phyloP scores from a whole-genome alignment of 2,797 vertebrate species.

The Artibeus lituratus region DNA sequence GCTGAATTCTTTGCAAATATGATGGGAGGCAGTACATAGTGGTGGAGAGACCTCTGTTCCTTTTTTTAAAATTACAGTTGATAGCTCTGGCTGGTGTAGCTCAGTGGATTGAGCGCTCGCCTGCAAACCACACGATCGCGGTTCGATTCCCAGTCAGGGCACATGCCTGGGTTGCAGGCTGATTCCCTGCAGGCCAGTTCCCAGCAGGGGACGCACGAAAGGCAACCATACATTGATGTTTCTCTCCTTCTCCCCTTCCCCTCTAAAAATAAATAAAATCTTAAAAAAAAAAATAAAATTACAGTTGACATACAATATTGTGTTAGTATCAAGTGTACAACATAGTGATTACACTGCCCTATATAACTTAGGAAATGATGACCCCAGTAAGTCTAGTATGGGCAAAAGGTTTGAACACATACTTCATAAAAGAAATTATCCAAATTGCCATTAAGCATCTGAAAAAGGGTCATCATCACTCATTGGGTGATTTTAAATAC shows the following conservation, averaged over 20 bases:
- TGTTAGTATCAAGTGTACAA: background rate
- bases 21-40: background rate
- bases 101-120: too few relatives aligned
- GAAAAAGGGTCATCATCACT: background rate
- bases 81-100: too few relatives aligned
- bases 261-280: too few relatives aligned
- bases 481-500: background rate
- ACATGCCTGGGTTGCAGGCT: too few relatives aligned
- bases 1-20: background rate
- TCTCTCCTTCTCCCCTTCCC: too few relatives aligned
- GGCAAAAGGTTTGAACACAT: background rate
- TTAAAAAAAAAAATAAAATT: too few relatives aligned
- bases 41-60: background rate
- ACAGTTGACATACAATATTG: background rate
- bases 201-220: too few relatives aligned
- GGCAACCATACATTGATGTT: too few relatives aligned
- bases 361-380: background rate
- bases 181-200: too few relatives aligned
- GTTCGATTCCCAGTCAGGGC: too few relatives aligned
- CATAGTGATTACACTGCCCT: background rate
- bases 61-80: background rate
- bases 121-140: too few relatives aligned
- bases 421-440: background rate
- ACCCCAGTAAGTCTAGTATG: background rate
- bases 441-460: background rate